Evolutionary conservation across 1,140 invertebrate species (phyloP), one percentile per base, ranked within the genome.

Genomic region (Camponotus pennsylvanicus): DNA sequence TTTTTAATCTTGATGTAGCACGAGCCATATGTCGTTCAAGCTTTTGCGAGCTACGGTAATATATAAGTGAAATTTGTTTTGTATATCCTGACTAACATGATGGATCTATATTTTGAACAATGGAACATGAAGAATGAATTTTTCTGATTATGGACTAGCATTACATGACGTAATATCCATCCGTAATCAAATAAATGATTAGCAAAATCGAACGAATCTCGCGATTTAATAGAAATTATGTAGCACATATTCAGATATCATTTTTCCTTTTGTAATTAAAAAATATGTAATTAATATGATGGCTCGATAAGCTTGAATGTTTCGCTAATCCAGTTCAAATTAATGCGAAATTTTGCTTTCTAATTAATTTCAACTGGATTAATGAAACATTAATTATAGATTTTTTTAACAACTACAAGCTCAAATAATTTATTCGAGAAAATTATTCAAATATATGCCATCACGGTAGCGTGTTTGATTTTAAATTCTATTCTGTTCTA

Each of bases 61-160:
- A 64, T 76, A 52, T 21, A 57, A 27, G 18, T 59, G 73, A 64
- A 67, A 91, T 91, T 92, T 89, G 88, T 87, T 90, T 92, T 89
- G 82, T 85, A 79, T 88, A 87, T 64, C 42, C 67, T 59, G 61
- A 83, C 34, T 73, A 82, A 87, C 75, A 86, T 89, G 9, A 18
- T 13, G 5, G 63, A 45, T 61, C 71, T 37, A 55, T 57, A 18
- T 45, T 89, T 40, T 11, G 64, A 80, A 88, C 84, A 88, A 86
- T 86, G 61, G 42, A 34, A 63, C 21, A 15, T 45, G 75, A 70
- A 66, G 75, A 88, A 88, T 64, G 57, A 88, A 82, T 67, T 85
- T 45, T 34, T 70, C 34, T n/a, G 21, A 7, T 70, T 61, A 88
- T 57, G 40, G 40, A 59, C 34, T 42, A 45, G 18, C 15, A n/a